Evolutionary conservation across 2,888 invertebrate species (phyloP), one percentile per base, ranked within the genome.

Genomic region (Eristalis intricaria): DNA sequence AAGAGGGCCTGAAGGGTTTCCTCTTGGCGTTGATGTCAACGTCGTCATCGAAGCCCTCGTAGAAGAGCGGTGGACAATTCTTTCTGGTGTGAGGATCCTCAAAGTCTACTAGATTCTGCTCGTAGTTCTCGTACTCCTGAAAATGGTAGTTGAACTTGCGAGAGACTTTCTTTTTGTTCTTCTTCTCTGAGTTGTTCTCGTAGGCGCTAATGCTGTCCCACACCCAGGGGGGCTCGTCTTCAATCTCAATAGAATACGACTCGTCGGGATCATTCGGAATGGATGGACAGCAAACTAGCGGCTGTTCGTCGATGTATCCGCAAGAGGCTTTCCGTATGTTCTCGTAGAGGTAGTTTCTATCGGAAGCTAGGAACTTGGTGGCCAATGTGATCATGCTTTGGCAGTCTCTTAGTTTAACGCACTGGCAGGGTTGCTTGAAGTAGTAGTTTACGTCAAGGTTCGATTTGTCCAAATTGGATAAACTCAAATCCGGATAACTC

Each of bases 11-110:
- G 3, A 76, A 19, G 32, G 63, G 73, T 19, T 87, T 87, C n/a
- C 61, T 68, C 22, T 50, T 79, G 0, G 69, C 64, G 23, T 35
- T 63, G 4, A 86, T 19, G 26, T 83, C 35, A 10, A 83, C 43
- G 4, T 86, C 86, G 8, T 88, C 84, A 2, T 89, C 88, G 71
- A 90, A 89, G 35, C 91, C 92, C 0, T 89, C 89, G 26, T 90
- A 90, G 78, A 93, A 87, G 5, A 90, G 89, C 65, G 90, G 91
- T 0, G 92, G 93, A 73, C 91, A 92, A 81, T 93, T 93, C 13
- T 90, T 91, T 63, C 90, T 89, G 0, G 92, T 90, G 3, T 87
- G 84, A 7, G 91, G 91, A 89, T 93, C 92, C 58, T 90, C 90
- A 83, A 92, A 92, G 65, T 92, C 90, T 3, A 91, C 89, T 10